These are phyloP conservation scores for Pipistrellus nathusii DNA, from an alignment of 2,797 vertebrate genomes.

Conservation along the genomic window DNA sequence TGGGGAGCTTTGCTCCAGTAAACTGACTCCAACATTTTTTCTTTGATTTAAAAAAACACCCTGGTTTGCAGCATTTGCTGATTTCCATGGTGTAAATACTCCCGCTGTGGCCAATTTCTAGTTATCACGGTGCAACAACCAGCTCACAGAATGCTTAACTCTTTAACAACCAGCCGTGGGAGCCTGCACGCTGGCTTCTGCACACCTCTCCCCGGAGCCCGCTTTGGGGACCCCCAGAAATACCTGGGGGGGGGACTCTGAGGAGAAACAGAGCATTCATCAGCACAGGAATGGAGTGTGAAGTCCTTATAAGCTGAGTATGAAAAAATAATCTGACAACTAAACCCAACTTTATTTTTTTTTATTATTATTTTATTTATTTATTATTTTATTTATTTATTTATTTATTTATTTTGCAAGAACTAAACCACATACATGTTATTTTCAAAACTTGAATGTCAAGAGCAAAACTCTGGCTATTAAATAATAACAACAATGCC, in stretches of 20 bases:
- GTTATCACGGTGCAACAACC: background rate
- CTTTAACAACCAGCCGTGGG: background rate
- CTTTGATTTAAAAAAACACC: constrained; percentile 28
- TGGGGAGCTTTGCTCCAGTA: constrained; percentile 1
- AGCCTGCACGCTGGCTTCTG: background rate
- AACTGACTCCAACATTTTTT: background rate
- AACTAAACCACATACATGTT: too few species aligned
- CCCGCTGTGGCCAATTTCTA: constrained; percentile 70
- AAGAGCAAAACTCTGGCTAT: too few species aligned
- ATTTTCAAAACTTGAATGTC: too few species aligned
- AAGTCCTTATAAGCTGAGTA: background rate
- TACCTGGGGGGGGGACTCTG: background rate
- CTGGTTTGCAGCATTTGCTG: constrained; percentile 52
- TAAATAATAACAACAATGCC: too few species aligned
- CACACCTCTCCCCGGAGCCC: background rate
- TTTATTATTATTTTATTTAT: background rate
- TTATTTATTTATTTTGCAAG: too few species aligned
- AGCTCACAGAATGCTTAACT: constrained; percentile 56
- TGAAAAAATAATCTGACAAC: constrained; percentile 26
- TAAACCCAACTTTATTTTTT: background rate
- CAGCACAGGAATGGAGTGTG: background rate
- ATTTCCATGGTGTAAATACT: constrained; percentile 64
- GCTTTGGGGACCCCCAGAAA: background rate
- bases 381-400: background rate
- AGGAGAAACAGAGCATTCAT: background rate